Evolutionary conservation across 2,888 invertebrate species (phyloP).

Genomic region (Iphiclides podalirius): DNA sequence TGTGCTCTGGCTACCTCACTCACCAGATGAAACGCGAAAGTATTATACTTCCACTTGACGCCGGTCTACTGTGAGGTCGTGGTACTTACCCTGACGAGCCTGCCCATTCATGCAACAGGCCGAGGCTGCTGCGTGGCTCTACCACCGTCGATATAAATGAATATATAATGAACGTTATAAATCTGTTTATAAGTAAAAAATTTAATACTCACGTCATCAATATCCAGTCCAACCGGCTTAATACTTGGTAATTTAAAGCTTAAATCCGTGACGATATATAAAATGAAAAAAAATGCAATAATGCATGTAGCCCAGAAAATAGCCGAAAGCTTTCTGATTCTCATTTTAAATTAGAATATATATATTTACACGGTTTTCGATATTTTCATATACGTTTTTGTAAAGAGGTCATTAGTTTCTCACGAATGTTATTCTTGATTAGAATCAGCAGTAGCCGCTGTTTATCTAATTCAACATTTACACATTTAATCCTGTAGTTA

Average conservation of each 20-base stretch:
- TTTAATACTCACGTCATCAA: slow-evolving; percentile 80
- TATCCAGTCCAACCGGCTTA: slow-evolving; percentile 74
- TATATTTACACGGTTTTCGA: not conserved
- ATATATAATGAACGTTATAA: too few species aligned
- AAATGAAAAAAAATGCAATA: slow-evolving; percentile 80
- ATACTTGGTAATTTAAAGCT: slow-evolving; percentile 80
- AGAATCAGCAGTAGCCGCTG: not conserved
- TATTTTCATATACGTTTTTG: not conserved
- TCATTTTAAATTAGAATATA: slow-evolving; percentile 54
- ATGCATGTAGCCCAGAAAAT: slow-evolving; percentile 82
- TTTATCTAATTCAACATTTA: not conserved
- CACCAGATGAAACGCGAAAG: too few species aligned
- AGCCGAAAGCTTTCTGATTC: slow-evolving; percentile 77
- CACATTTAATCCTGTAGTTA: not conserved
- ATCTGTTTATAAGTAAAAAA: too few species aligned
- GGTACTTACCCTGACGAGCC: too few species aligned
- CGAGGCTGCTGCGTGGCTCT: too few species aligned
- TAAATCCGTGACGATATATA: slow-evolving; percentile 84
- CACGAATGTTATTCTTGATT: not conserved
- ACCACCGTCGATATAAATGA: too few species aligned
- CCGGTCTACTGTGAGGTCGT: too few species aligned
- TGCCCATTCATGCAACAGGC: too few species aligned
- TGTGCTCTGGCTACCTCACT: too few species aligned
- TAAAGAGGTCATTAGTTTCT: not conserved
- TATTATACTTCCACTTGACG: too few species aligned